Evolutionary conservation across 2,113 vertebrate species (phyloP), one percentile per base, ranked within the genome.

Genomic region (Eurypyga helias): DNA sequence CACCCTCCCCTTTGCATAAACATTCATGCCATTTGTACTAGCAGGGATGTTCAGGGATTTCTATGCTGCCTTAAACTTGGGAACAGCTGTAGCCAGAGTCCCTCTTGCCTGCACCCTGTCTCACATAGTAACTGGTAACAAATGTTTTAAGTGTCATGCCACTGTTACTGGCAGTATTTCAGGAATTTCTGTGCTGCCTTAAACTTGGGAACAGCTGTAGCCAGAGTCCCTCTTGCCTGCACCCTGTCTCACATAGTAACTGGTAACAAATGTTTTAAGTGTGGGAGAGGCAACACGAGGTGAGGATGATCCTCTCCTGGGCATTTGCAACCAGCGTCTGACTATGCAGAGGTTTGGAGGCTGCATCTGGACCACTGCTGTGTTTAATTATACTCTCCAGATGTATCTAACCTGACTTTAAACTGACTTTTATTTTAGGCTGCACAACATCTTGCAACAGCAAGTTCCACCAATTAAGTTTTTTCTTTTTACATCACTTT

Each of bases 21-120:
- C 1, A 0, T 28, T 66, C 21, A 1, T 75, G 21, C 11, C n/a
- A 14, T 36, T 75, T 76, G 28, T 62, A 41, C 45, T 45, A 16
- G 45, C 45, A 45, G n/a, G 17, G 14, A 45, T 13, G 17, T 45
- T 45, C 45, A 45, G 45, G 45, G 45, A 45, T 45, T 45, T 45
- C 45, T 45, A 16, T 45, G 45, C 45, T 16, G 17, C 45, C 5
- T 45, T 45, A 45, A 45, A 45, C 45, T 45, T 45, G 45, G 45
- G 45, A 45, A 45, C 45, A 45, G 45, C 45, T 45, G 45, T 45
- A 17, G 45, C 45, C 45, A 14, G 45, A 45, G 45, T 45, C 45
- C 45, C 45, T 45, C 45, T 45, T 45, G 45, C 45, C 14, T 14
- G 45, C 45, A 45, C 17, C 45, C 45, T 45, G 45, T 45, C 45